Evolutionary conservation across 2,888 invertebrate genomes (phyloP), one percentile per base, ranked within the genome.

Genomic region (Marasmarcha lunaedactyla): DNA sequence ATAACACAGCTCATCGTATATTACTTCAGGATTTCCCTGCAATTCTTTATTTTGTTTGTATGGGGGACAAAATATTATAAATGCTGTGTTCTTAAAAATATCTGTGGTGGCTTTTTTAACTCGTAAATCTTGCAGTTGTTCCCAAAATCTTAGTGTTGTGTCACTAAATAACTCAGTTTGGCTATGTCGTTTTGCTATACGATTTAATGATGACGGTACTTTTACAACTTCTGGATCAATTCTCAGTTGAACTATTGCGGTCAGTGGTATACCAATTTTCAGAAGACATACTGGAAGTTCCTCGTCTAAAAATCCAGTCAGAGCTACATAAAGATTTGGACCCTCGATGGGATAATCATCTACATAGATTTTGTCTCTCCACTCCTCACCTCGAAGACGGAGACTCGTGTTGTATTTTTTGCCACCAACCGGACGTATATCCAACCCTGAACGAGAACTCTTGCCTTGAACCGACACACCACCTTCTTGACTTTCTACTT

Each of bases 331-430:
- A 11, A 87, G 52, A 46, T 86, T 73, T 1, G 87, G 86, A 1
- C 86, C 86, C 43, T 84, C 73, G 10, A 51, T 46, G 0, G 87
- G 86, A 45, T 68, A 84, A 46, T 87, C 87, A 41, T 86, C 84
- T 2, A 85, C 67, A 47, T 83, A 85, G 1, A 74, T 64, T 52
- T 72, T 77, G 49, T 85, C 84, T 49, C 79, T 70, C 85, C 85
- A 85, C 53, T 86, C 86, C 54, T 87, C 86, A 9, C 84, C 85
- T 34, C 85, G 67, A 1, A 73, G 69, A 48, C 84, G 68, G 9
- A 86, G 66, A 15, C 54, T 57, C 2, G 85, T 86, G 47, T 77
- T 83, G 46, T 72, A 72, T 50, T 85, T 85, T 44, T 78, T 81
- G 1, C 62, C 71, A 40, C 42, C 20, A 11, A 35, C 36, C 2